Evolutionary conservation across 2,888 invertebrate species (phyloP).

Genomic region (Plebejus argus): DNA sequence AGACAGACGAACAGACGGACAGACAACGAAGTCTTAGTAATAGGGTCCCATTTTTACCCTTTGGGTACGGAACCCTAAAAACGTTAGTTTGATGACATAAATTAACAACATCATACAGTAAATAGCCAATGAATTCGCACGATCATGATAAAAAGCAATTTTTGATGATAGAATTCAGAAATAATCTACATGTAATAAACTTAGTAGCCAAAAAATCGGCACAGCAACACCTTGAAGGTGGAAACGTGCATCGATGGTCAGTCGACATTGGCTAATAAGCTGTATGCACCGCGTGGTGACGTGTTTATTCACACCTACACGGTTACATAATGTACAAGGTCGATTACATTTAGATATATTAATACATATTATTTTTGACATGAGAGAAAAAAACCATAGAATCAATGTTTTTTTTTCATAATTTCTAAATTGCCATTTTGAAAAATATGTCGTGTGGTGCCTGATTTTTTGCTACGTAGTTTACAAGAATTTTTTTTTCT

Average conservation of each 20-base stretch:
- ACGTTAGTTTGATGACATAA: neutral
- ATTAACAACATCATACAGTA: neutral
- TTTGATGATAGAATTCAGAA: no score
- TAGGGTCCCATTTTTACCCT: no score
- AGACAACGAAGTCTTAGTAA: no score
- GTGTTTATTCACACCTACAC: constrained; percentile 11
- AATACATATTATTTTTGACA: neutral
- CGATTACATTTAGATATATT: neutral
- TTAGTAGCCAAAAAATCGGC: neutral
- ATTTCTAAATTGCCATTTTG: neutral
- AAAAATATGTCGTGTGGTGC: no score
- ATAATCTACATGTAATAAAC: no score
- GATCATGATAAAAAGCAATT: neutral
- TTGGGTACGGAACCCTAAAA: no score
- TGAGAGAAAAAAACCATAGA: neutral
- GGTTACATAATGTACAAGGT: constrained; percentile 3
- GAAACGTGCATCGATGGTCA: constrained; percentile 5
- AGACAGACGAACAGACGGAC: no score
- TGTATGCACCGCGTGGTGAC: constrained; percentile 32
- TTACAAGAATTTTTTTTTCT: no score
- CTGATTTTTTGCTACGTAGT: no score
- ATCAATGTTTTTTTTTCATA: neutral
- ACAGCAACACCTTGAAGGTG: neutral
- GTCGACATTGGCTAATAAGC: constrained; percentile 37
- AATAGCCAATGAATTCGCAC: neutral